A percentile compares a stretch with the other conserved stretches of the same genome.
Conservation (phyloP, 2,113 vertebrate species). For the Aspiorhynchus laticeps region DNA sequence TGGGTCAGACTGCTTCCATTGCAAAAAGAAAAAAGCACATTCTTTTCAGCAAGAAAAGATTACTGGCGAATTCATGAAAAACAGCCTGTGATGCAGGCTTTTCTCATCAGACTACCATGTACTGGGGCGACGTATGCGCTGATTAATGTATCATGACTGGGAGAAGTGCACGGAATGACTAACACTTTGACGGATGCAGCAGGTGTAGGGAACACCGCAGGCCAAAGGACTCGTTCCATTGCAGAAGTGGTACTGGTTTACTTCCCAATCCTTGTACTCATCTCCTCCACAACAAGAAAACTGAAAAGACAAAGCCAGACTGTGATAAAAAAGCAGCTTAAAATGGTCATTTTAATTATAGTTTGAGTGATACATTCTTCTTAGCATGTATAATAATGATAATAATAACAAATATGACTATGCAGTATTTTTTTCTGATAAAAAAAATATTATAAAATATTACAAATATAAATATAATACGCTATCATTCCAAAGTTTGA, state of each 20-base stretch:
- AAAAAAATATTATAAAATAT: neutral
- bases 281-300: constrained; percentile 91
- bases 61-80: constrained; percentile 4
- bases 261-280: constrained; percentile 86
- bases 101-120: neutral
- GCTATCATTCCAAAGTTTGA: neutral
- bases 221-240: constrained; percentile 83
- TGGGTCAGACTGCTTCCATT: neutral
- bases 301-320: constrained; percentile 60
- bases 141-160: constrained; percentile 2
- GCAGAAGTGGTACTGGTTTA: constrained; percentile 89
- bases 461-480: neutral
- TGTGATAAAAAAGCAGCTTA: neutral
- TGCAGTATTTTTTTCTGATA: neutral
- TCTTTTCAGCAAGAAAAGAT: neutral
- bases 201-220: constrained; percentile 89
- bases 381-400: neutral
- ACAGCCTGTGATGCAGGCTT: neutral
- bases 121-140: neutral
- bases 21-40: neutral
- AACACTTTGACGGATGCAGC: constrained; percentile 81
- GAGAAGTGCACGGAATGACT: constrained; percentile 37
- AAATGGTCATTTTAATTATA: neutral
- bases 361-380: neutral
- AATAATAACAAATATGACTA: neutral